Base-by-base conservation (phyloP, 1,140 invertebrate genomes). In the Dreissena polymorpha region DNA sequence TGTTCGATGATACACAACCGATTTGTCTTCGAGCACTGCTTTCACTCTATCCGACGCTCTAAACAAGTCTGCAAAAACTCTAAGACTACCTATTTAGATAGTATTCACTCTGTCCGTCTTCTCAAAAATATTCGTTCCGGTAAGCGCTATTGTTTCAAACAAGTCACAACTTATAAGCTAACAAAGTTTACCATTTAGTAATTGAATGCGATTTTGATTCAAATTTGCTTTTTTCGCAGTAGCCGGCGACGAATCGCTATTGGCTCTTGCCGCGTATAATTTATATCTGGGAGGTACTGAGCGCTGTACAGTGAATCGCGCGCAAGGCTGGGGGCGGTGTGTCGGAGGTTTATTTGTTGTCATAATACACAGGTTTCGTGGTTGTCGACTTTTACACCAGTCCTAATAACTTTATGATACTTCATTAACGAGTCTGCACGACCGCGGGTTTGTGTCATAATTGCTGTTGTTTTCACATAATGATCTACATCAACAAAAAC, bases 151-250 rank as follows among this genome's bases (percentile, higher is more conserved):
- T 80, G 78, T 80, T 80, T 72, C 71, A 80, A 69, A 60, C 57
- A 60, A 57, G 50, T 68, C 49, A 71, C 60, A 71, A 68, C 78
- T 71, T 80, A 80, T 80, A 80, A 29, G 55, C 57, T 51, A 71
- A 80, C 78, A 63, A 23, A 71, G 78, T 80, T 80, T 70, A n/a
- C 70, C 57, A 64, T 80, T 72, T 57, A 72, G 78, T 80, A 80
- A 80, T 80, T 80, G 69, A 72, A 80, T 80, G 78, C 57, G 78
- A 80, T 80, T 80, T 80, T 80, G 78, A 80, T 80, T 80, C 78
- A 71, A 80, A 80, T 72, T 80, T 80, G 72, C 78, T 80, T 80
- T 80, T 80, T 70, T 76, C 49, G 71, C 51, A 21, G 72, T 80
- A 57, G 23, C 53, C 60, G n/a, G 39, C 27, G n/a, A 0, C 18